Conservation (phyloP, 2,888 invertebrate genomes). For the Cephus sareptanus region DNA sequence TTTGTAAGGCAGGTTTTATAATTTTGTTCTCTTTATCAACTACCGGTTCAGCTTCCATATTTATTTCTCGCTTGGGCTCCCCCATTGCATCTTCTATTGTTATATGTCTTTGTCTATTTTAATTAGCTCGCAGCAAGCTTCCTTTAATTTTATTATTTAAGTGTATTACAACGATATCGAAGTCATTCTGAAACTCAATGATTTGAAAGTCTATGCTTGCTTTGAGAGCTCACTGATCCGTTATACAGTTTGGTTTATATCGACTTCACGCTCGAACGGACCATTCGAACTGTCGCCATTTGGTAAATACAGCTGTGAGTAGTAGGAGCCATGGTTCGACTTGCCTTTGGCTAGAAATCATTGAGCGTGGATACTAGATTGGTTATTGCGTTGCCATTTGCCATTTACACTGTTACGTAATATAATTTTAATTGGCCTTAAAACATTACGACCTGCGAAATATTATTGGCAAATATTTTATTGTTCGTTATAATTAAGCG, state of each 20-base stretch:
- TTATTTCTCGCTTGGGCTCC: neutral
- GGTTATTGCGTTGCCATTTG: neutral
- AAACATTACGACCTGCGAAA: neutral
- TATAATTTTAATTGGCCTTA: neutral
- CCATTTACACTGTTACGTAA: neutral
- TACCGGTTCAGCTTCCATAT: neutral
- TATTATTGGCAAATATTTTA: neutral
- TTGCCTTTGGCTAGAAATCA: neutral
- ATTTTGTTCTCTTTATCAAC: neutral
- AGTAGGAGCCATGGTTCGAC: neutral
- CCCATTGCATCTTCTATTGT: neutral
- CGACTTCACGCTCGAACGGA: neutral
- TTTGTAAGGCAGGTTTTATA: neutral
- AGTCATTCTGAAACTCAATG: neutral
- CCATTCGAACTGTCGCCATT: neutral
- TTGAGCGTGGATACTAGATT: neutral
- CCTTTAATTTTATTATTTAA: neutral
- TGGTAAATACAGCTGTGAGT: neutral
- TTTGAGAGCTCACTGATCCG: neutral
- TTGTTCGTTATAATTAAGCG: neutral
- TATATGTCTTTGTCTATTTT: neutral
- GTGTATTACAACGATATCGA: neutral
- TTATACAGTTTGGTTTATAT: neutral
- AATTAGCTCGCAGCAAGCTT: neutral
- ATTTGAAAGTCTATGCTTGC: neutral